Evolutionary conservation across 1,140 invertebrate species (phyloP).

Genomic region (Diorhabda elongata): DNA sequence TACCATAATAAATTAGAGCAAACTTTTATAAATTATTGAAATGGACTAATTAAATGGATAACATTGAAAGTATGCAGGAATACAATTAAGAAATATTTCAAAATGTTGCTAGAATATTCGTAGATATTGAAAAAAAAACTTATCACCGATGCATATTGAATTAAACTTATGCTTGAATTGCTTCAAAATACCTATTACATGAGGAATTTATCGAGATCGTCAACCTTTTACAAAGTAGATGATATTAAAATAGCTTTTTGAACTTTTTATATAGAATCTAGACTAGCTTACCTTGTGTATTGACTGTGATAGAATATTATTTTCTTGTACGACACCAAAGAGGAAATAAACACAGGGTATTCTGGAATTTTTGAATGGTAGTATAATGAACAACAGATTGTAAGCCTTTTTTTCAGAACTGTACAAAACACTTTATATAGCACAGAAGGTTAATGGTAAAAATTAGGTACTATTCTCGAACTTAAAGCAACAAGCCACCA

Average conservation of each 20-base stretch:
- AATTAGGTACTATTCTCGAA: no score
- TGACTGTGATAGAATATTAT: constrained; percentile 16
- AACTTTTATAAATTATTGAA: no score
- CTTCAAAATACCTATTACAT: background rate
- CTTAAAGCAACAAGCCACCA: no score
- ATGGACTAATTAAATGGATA: no score
- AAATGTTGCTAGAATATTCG: background rate
- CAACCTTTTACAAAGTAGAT: constrained; percentile 12
- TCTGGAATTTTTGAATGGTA: no score
- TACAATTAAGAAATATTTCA: no score
- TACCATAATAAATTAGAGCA: no score
- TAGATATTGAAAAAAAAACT: background rate
- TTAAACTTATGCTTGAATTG: background rate
- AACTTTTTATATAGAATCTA: constrained; percentile 6
- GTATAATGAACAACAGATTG: no score
- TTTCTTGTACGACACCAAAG: constrained; percentile 2
- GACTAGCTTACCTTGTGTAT: constrained; percentile 6
- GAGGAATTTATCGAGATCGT: constrained; percentile 2
- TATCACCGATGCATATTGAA: constrained; percentile 2
- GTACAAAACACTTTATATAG: no score
- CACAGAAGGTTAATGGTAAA: no score
- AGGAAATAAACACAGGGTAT: background rate
- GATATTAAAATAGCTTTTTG: constrained; percentile 2
- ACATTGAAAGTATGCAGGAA: no score
- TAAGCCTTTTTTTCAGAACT: no score